Percentiles rank a stretch among this genome's conserved stretches.
Evolutionary conservation across 2,888 invertebrate species (phyloP).

Genomic region (Yponomeuta malinellus): DNA sequence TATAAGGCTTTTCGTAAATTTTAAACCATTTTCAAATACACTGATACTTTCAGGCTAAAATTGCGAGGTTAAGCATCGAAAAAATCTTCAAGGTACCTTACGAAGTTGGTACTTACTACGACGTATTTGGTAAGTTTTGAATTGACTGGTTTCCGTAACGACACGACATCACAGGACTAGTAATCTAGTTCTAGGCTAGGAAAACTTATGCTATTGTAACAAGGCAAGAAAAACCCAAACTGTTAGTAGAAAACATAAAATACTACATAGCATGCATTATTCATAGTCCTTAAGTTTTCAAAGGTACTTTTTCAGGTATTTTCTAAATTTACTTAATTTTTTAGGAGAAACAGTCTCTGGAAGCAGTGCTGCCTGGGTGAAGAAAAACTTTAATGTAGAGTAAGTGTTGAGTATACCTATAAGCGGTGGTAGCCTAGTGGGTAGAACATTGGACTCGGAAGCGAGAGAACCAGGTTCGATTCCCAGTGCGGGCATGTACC

Average conservation of each 20-base stretch:
- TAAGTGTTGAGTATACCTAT: constrained; percentile 28
- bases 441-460: no score
- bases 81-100: background rate
- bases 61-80: background rate
- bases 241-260: no score
- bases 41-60: background rate
- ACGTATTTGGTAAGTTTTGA: constrained; percentile 2
- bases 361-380: constrained; percentile 56
- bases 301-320: no score
- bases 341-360: constrained; percentile 28
- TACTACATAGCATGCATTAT: no score
- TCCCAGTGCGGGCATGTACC: no score
- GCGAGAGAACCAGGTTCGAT: no score
- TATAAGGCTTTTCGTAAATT: background rate
- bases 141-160: background rate
- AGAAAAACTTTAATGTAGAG: constrained; percentile 41
- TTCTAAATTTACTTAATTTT: background rate
- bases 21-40: background rate
- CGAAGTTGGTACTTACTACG: constrained; percentile 13
- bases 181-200: no score
- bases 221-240: no score
- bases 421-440: no score
- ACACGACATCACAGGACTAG: background rate
- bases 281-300: no score
- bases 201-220: no score